Evolutionary conservation across 1,140 invertebrate species (phyloP), one percentile per base, ranked within the genome.

Genomic region (Gerris buenoi): DNA sequence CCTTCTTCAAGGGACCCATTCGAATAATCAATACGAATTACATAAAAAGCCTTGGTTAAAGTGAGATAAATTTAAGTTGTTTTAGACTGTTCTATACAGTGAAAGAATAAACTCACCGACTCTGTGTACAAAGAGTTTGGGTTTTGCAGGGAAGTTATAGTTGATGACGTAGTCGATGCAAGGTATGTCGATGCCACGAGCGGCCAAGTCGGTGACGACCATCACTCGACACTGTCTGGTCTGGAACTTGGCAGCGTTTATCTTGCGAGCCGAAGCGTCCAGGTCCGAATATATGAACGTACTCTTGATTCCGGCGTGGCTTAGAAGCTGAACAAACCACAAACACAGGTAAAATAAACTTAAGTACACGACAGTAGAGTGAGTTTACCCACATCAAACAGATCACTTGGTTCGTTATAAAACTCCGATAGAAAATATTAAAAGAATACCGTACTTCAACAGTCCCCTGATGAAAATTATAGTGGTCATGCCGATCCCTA

Each of bases 111-210:
- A 84, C 88, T 82, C 78, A 93, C 93, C 97, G 67, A 98, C 97
- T 85, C 97, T 85, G 79, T 99, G 97, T 26, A 99, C 89, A 82
- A 98, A 99, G 13, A 99, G 80, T 79, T 99, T 99, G 0, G 93
- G 84, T 78, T 96, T 98, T 0, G 91, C 88, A 0, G 97, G 97
- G 76, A 99, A 99, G 81, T 98, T 89, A 72, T 88, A 95, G 78
- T 99, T 99, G 59, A 99, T 94, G 2, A 98, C 96, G 75, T 90
- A 93, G 75, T 99, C 96, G 66, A 99, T 77, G 68, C 92, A 83
- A 0, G 97, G 97, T 75, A 99, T 93, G 77, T 99, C 97, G 29
- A 99, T 89, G 68, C 97, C 97, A 75, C 97, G 81, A 0, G 97
- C 96, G 1, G 97, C 97, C 3, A 99, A 85, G 79, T 99, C 97